Evolutionary conservation across 2,888 invertebrate species (phyloP).

Genomic region (Ichneumoninae sp.): DNA sequence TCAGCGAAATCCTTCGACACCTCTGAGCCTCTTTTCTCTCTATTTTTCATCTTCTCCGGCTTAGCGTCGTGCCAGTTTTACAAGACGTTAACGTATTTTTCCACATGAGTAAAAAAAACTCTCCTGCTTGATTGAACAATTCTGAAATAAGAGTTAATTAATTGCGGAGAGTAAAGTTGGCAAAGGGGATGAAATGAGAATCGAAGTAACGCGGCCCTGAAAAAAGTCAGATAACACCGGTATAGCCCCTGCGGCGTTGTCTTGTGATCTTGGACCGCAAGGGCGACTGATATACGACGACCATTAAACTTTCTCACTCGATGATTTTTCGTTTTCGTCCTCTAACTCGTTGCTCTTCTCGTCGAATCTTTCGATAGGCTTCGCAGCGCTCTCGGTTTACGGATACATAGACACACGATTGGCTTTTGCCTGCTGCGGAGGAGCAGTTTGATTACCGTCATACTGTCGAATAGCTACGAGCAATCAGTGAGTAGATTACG

Average conservation of each 20-base stretch:
- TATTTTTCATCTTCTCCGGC: constrained; percentile 25
- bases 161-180: not conserved
- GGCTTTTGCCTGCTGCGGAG: constrained; percentile 50
- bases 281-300: constrained; percentile 58
- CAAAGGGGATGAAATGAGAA: constrained; percentile 42
- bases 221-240: constrained; percentile 79
- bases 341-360: constrained; percentile 32
- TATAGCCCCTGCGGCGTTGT: constrained; percentile 81
- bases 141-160: not conserved
- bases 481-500: constrained; percentile 36
- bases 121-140: not conserved
- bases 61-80: constrained; percentile 1
- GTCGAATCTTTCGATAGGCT: constrained; percentile 64
- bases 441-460: constrained; percentile 56
- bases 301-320: constrained; percentile 55
- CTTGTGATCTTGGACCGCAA: constrained; percentile 75
- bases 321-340: constrained; percentile 39
- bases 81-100: constrained; percentile 13
- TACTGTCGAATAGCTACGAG: constrained; percentile 66
- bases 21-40: constrained; percentile 36
- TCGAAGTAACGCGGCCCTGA: constrained; percentile 73
- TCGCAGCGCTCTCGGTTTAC: constrained; percentile 66
- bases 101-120: not conserved
- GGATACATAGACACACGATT: constrained; percentile 61
- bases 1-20: constrained; percentile 69